Conservation (phyloP, 2,888 invertebrate genomes). For the Drosophila vallismaia region DNA sequence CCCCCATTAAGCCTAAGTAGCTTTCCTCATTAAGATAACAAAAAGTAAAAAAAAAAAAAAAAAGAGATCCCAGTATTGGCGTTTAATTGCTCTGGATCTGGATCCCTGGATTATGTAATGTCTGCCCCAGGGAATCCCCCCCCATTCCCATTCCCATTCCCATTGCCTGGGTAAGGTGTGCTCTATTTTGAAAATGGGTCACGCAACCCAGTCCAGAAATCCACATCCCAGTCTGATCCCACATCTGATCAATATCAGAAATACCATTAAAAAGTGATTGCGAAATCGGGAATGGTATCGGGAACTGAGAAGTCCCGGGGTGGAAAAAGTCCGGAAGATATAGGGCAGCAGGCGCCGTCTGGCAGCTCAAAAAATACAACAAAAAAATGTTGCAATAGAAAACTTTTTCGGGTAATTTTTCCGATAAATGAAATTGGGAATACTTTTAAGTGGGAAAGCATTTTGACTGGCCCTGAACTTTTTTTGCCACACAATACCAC, state of each 20-base stretch:
- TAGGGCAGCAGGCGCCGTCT: constrained; percentile 27
- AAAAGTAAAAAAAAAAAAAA: constrained; percentile 1
- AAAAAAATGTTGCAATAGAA: constrained; percentile 32
- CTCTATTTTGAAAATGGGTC: constrained; percentile 57
- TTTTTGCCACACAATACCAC: not conserved
- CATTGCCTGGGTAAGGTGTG: constrained; percentile 54
- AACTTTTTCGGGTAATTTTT: not conserved
- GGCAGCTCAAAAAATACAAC: not conserved
- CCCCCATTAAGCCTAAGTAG: constrained; percentile 72
- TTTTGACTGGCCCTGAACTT: not conserved
- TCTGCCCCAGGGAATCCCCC: constrained; percentile 21
- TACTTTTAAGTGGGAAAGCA: not conserved
- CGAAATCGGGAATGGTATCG: constrained; percentile 32
- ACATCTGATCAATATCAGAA: constrained; percentile 69
- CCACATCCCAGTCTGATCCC: constrained; percentile 21
- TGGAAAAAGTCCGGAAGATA: too few relatives aligned
- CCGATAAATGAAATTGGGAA: not conserved
- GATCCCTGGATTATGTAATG: constrained; percentile 42
- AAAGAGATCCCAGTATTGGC: constrained; percentile 28
- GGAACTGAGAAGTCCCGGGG: not conserved
- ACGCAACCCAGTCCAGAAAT: constrained; percentile 31
- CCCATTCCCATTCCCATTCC: constrained; percentile 16
- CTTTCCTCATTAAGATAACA: constrained; percentile 73
- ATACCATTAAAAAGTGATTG: constrained; percentile 57
- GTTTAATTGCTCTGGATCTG: constrained; percentile 56